These are phyloP conservation scores for Syrphus vitripennis DNA, from an alignment of 2,888 invertebrate species.

Conservation along the genomic window DNA sequence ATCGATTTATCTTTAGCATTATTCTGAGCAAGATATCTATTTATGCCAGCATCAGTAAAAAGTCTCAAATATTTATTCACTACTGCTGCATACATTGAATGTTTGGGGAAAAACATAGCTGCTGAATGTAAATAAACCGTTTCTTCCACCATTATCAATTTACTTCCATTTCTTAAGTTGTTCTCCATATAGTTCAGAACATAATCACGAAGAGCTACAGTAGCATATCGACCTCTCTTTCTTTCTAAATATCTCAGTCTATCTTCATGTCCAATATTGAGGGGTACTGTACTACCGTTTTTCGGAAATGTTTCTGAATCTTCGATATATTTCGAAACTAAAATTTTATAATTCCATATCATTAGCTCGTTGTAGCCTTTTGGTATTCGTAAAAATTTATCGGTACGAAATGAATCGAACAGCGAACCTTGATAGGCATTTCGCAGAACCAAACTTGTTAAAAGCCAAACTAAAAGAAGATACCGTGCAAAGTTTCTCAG, in stretches of 20 bases:
- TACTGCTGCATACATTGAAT: constrained; percentile 73
- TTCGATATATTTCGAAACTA: constrained; percentile 33
- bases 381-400: constrained; percentile 72
- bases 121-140: constrained; percentile 74
- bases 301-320: constrained; percentile 74
- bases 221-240: background rate
- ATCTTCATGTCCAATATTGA: background rate
- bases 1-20: background rate
- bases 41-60: constrained; percentile 74
- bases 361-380: constrained; percentile 70
- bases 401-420: constrained; percentile 75
- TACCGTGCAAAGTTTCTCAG: constrained; percentile 74
- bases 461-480: constrained; percentile 75
- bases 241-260: background rate
- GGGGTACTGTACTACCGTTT: constrained; percentile 71
- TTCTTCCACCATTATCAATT: constrained; percentile 74
- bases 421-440: constrained; percentile 78
- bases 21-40: constrained; percentile 34
- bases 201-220: constrained; percentile 71
- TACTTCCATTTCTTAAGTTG: constrained; percentile 70
- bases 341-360: constrained; percentile 72
- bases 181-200: constrained; percentile 74
- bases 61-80: constrained; percentile 74
- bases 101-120: constrained; percentile 74
- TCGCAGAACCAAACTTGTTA: constrained; percentile 75